Conservation (phyloP, 2,113 vertebrate genomes). For the Pangasianodon gigas region DNA sequence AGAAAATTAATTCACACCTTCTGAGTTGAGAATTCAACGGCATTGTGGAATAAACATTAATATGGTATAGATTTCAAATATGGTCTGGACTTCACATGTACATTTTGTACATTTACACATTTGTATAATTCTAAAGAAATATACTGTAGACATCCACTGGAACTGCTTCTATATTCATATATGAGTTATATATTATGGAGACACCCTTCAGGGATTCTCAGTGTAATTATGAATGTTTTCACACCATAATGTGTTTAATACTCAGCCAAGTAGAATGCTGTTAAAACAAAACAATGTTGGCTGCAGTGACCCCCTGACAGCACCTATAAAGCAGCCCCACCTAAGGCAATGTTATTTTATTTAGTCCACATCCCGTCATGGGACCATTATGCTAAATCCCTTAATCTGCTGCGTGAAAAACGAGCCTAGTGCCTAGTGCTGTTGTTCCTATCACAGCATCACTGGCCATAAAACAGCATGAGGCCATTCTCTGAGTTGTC, state of each 20-base stretch:
- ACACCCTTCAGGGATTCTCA: not conserved
- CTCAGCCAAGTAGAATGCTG: conserved; percentile 5
- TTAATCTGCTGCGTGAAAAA: conserved; percentile 25
- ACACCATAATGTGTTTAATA: not conserved
- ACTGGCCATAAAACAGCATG: conserved; percentile 29
- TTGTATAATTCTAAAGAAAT: not conserved
- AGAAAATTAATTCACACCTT: not conserved
- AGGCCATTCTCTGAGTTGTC: conserved; percentile 1
- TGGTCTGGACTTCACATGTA: not conserved
- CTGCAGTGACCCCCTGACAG: conserved; percentile 16
- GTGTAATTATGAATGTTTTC: not conserved
- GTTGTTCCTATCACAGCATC: conserved; percentile 8
- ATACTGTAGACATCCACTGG: not conserved
- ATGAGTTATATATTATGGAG: not conserved
- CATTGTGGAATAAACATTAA: not conserved
- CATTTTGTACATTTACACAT: not conserved
- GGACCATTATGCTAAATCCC: conserved; percentile 18
- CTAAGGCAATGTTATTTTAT: conserved; percentile 16
- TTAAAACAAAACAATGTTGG: conserved; percentile 17
- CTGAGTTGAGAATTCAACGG: too few relatives aligned
- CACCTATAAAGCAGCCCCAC: conserved; percentile 25
- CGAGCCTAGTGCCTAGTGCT: not conserved
- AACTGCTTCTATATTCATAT: not conserved
- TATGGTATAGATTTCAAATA: not conserved
- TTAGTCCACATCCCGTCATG: conserved; percentile 26